These are phyloP conservation scores for Palaemon carinicauda DNA, from an alignment of 1,140 invertebrate genomes.

Conservation along the genomic window DNA sequence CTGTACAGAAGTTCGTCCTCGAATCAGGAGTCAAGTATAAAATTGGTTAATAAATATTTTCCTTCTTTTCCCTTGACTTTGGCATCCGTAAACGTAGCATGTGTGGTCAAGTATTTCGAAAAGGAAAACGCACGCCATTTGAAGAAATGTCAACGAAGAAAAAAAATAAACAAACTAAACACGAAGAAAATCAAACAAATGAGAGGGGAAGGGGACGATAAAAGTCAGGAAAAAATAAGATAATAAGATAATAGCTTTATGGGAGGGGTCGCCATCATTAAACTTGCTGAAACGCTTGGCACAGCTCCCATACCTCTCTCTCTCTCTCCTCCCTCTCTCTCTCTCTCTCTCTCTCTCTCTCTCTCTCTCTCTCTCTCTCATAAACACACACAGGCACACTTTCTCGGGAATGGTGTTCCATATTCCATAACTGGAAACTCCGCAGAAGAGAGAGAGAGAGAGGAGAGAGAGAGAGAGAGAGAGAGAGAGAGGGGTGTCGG, in stretches of 20 bases:
- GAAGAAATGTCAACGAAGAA: not conserved
- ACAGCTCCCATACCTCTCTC: not conserved
- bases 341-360: constrained; percentile 19
- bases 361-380: not conserved
- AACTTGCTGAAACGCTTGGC: not conserved
- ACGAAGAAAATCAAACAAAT: no score
- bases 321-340: constrained; percentile 16
- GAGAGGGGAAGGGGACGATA: no score
- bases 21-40: not conserved
- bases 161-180: not conserved
- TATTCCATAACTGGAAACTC: not conserved
- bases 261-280: no score
- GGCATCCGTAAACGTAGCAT: not conserved
- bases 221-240: not conserved
- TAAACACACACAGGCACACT: no score
- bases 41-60: no score
- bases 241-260: not conserved
- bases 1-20: no score
- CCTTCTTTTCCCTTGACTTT: no score
- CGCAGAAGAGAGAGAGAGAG: not conserved
- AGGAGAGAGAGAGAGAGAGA: constrained; percentile 19
- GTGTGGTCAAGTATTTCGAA: not conserved
- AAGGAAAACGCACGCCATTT: not conserved
- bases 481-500: not conserved
- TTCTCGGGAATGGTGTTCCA: no score